Conservation (phyloP, 2,888 invertebrate species). For the Andrena haemorrhoa region DNA sequence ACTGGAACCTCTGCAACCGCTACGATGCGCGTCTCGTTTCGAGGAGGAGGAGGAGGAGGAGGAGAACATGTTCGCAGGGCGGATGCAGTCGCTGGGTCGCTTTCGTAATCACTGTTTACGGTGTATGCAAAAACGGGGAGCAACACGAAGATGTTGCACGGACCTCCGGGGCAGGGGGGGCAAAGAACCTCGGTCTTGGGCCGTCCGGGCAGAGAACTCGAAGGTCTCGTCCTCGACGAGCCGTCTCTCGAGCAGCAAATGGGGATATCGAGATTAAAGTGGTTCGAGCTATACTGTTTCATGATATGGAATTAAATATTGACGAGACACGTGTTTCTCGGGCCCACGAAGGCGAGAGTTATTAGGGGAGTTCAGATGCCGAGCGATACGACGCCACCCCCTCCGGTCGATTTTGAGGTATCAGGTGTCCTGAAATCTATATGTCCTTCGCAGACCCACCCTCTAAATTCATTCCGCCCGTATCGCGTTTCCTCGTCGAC, state of each 20-base stretch:
- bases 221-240: neutral
- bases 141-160: slow-evolving; percentile 4
- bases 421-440: slow-evolving; percentile 61
- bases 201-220: neutral
- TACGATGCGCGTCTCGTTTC: neutral
- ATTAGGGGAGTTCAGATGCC: slow-evolving; percentile 27
- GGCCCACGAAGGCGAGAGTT: slow-evolving; percentile 23
- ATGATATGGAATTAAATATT: slow-evolving; percentile 37
- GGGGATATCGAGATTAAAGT: slow-evolving; percentile 30
- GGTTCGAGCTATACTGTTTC: slow-evolving; percentile 12
- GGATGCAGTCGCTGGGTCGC: slow-evolving; percentile 23
- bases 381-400: slow-evolving; percentile 37
- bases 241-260: slow-evolving; percentile 1
- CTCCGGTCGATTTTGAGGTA: slow-evolving; percentile 40
- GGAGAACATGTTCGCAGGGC: slow-evolving; percentile 12
- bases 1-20: slow-evolving; percentile 59
- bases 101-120: slow-evolving; percentile 71
- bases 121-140: slow-evolving; percentile 58
- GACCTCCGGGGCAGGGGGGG: neutral
- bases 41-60: neutral
- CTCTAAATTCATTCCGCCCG: slow-evolving; percentile 34
- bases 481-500: slow-evolving; percentile 52
- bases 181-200: neutral
- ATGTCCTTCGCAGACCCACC: slow-evolving; percentile 56
- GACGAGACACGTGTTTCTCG: slow-evolving; percentile 43